phyloP scores from a whole-genome alignment of 2,888 invertebrate species.

The Amphimallon solstitiale region DNA sequence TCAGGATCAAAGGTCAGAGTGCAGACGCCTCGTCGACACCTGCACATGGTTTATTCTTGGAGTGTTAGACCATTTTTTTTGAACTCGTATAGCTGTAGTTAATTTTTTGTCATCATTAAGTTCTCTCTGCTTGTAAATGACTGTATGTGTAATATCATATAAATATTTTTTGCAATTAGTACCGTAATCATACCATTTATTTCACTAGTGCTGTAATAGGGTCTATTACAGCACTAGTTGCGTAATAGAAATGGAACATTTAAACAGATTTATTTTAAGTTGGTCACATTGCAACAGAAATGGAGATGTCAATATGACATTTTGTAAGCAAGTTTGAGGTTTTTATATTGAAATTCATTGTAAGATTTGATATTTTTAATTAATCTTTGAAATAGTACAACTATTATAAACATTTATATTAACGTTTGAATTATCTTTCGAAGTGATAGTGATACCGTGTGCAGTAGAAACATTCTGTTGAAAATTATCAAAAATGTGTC shows the following conservation, averaged over 20 bases:
- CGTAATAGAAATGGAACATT: slow-evolving; percentile 15
- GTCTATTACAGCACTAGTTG: neutral
- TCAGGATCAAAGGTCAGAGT: slow-evolving; percentile 52
- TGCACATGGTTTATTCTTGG: slow-evolving; percentile 53
- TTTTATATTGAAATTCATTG: no score
- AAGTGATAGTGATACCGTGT: no score
- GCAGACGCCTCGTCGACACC: slow-evolving; percentile 50
- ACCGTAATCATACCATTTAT: neutral
- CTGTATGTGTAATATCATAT: neutral
- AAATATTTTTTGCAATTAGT: neutral
- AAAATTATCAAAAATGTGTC: no score
- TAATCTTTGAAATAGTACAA: no score
- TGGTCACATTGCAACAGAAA: no score
- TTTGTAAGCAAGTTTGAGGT: no score
- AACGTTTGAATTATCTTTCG: no score
- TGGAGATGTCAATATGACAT: no score
- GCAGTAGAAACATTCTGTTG: no score
- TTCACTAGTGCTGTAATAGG: no score
- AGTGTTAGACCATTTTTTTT: slow-evolving; percentile 1
- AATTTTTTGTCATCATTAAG: neutral
- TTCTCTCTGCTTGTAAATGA: neutral
- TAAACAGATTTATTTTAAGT: slow-evolving; percentile 1
- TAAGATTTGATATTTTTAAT: no score
- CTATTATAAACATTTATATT: no score
- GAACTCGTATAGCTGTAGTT: neutral